Base-by-base conservation (phyloP, 2,888 invertebrate species). In the Trissoscelio sp. region DNA sequence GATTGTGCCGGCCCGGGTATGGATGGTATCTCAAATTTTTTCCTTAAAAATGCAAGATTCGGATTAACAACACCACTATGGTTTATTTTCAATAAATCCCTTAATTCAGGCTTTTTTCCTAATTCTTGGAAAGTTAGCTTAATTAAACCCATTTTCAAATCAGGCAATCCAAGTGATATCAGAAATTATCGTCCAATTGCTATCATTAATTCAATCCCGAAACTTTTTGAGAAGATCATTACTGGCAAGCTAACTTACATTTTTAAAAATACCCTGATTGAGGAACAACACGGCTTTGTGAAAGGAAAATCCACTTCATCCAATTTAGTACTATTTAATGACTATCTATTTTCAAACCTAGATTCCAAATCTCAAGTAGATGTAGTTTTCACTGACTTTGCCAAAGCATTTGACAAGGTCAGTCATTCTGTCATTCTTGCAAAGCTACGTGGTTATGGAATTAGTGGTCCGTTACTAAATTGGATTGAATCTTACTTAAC, bases 11-110 rank as follows among this genome's bases (percentile, higher is more conserved):
- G 34, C 2, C 34, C 34, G 6, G 55, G 34, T 16, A 14, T 28
- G 11, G 55, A 55, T 55, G 34, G 18, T 9, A 55, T 55, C 12
- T 11, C 34, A 11, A 55, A 55, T 16, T 55, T 16, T 55, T 55
- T 55, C 18, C 31, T 55, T 5, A 55, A 34, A 18, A 2, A 55
- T 34, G 31, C 55, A 9, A 31, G 34, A 7, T 55, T 14, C 11
- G 34, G 55, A 9, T n/a, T 34, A 11, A 11, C 34, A 7, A 55
- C 31, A 18, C 34, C 34, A 3, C 34, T 34, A n/a, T 34, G 6
- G 11, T 9, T 34, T 6, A 1, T 55, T 11, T 55, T 55, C 16
- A n/a, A n/a, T 18, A 31, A 34, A 18, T 55, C 55, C 3, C 31
- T 55, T 11, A 16, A 7, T 2, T 34, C 24, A 4, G 34, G 55